These are phyloP conservation scores for Rhingia campestris DNA, from an alignment of 2,888 invertebrate genomes.

Conservation along the genomic window DNA sequence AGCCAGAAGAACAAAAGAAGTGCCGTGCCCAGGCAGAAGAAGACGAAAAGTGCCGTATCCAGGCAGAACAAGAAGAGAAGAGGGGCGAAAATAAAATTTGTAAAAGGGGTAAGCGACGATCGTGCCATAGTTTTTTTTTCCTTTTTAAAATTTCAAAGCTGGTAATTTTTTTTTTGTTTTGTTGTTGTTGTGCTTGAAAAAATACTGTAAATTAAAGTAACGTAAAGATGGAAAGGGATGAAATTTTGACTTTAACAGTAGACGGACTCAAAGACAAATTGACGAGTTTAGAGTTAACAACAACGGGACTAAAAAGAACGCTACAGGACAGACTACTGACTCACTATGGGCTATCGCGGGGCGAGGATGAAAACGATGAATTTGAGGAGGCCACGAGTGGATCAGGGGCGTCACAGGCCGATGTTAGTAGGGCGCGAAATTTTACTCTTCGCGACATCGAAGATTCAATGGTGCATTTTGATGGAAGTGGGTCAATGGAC, in stretches of 20 bases:
- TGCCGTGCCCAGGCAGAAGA: no score
- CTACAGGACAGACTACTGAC: slow-evolving; percentile 27
- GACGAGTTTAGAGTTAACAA: slow-evolving; percentile 2
- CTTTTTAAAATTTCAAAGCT: no score
- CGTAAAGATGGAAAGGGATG: slow-evolving; percentile 7
- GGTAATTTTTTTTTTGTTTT: no score
- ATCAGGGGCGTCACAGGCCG: neutral
- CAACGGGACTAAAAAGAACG: slow-evolving; percentile 20
- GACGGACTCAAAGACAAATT: slow-evolving; percentile 11
- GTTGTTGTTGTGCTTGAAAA: no score
- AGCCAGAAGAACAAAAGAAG: no score
- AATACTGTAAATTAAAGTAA: no score
- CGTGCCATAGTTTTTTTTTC: no score
- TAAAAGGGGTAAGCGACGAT: no score
- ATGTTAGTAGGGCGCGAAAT: neutral
- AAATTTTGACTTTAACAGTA: slow-evolving; percentile 2
- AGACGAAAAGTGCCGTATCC: no score
- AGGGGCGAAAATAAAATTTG: no score
- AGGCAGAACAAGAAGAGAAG: no score
- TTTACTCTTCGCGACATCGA: slow-evolving; percentile 57
- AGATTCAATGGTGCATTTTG: slow-evolving; percentile 47
- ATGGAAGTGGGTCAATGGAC: slow-evolving; percentile 34
- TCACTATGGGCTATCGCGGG: slow-evolving; percentile 15
- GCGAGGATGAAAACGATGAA: neutral
- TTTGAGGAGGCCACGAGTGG: neutral